Conservation (phyloP, 2,797 vertebrate species). For the Heteromormyrus szaboi region DNA sequence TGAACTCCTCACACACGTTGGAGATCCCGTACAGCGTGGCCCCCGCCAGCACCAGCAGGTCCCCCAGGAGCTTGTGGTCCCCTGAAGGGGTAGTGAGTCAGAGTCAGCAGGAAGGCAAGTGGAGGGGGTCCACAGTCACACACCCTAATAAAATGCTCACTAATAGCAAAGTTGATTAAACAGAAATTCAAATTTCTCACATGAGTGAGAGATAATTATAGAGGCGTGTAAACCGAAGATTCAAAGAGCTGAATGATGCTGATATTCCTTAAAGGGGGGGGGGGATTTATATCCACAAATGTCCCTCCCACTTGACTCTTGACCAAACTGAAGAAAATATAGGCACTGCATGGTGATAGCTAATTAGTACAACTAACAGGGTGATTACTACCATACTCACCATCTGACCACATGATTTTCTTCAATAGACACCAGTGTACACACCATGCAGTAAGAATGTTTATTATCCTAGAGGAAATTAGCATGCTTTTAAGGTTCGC, state of each 20-base stretch:
- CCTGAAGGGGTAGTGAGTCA: slow-evolving; percentile 49
- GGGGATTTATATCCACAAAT: background rate
- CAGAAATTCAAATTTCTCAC: background rate
- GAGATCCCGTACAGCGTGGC: slow-evolving; percentile 86
- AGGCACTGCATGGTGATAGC: background rate
- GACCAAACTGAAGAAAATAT: background rate
- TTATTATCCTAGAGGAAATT: background rate
- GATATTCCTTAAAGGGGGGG: background rate
- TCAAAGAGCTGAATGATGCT: background rate
- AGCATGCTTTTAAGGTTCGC: background rate
- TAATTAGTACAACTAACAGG: background rate
- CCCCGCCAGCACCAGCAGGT: slow-evolving; percentile 83
- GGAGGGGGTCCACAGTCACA: background rate
- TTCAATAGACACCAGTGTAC: background rate
- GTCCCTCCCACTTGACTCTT: background rate
- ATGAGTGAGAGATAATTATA: background rate
- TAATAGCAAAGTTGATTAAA: background rate
- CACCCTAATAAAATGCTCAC: background rate
- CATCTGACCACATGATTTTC: background rate
- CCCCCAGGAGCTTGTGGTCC: slow-evolving; percentile 86
- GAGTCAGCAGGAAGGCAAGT: background rate
- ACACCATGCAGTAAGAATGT: background rate
- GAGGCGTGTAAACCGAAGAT: background rate
- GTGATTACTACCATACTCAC: background rate
- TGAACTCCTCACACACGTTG: slow-evolving; percentile 87